A percentile compares a stretch with the other conserved stretches of the same genome.
Evolutionary conservation across 2,797 vertebrate genomes (phyloP).

Genomic region (Eutrigla gurnardus): DNA sequence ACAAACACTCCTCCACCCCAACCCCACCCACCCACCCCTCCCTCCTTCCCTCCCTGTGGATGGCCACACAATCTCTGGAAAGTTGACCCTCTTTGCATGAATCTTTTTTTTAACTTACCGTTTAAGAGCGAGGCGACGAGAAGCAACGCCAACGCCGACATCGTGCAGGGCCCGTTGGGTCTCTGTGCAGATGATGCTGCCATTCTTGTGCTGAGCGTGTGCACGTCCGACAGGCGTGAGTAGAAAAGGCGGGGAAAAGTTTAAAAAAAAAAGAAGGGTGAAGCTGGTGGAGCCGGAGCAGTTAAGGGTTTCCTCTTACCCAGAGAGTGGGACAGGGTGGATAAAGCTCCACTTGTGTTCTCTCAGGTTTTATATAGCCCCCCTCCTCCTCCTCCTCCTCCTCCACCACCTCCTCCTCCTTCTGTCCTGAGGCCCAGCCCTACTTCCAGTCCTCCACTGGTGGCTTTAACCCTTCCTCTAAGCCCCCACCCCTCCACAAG

Average conservation of each 20-base stretch:
- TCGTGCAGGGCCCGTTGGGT: constrained; percentile 33
- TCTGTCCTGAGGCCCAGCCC: constrained; percentile 68
- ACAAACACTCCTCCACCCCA: constrained; percentile 60
- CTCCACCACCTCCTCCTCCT: constrained; percentile 22
- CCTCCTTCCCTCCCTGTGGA: not conserved
- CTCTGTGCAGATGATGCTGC: constrained; percentile 67
- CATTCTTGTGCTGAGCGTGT: constrained; percentile 64
- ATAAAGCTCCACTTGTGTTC: constrained; percentile 82
- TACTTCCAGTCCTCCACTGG: constrained; percentile 70
- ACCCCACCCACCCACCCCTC: constrained; percentile 52
- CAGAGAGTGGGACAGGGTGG: constrained; percentile 70
- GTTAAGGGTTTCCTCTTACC: constrained; percentile 78
- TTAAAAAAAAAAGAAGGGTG: constrained; percentile 54
- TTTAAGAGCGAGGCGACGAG: constrained; percentile 53
- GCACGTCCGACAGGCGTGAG: constrained; percentile 52
- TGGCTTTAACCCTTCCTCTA: constrained; percentile 71
- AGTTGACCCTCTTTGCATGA: constrained; percentile 21
- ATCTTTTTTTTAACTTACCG: constrained; percentile 59
- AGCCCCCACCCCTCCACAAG: constrained; percentile 58
- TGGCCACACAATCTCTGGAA: constrained; percentile 28
- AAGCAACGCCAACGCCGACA: constrained; percentile 50
- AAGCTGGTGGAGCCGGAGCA: constrained; percentile 58
- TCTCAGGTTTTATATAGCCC: constrained; percentile 76
- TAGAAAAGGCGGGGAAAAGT: constrained; percentile 57
- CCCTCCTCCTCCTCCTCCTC: constrained; percentile 36